Base-by-base conservation (phyloP, 23 tunicate genomes). In the Ascidia mentula region DNA sequence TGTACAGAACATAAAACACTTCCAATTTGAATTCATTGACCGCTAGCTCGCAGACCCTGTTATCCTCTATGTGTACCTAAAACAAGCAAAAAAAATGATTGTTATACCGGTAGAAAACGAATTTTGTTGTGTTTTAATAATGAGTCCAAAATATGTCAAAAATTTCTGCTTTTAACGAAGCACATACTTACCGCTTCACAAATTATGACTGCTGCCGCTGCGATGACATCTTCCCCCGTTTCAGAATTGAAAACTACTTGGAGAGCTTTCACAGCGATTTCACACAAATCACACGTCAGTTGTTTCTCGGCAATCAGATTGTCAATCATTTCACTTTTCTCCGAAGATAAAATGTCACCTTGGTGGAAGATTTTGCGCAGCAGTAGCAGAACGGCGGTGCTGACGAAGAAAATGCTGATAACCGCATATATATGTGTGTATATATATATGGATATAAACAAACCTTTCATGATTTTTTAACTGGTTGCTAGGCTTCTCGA, bases 41-140 rank as follows among this genome's bases (percentile, higher is more conserved):
- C 0, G 90, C 97, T 81, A 91, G 31, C 24, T 73, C 59, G 53
- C 97, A 91, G 12, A 91, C 97, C 18, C 97, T 74, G 0, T 72
- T 40, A 31, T 82, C 87, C 61, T 91, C 90, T 18, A 91, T 85
- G 15, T 86, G 75, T 0, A 79, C 72, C 95, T 89, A 77, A 35
- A 79, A 74, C 18, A 22, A 42, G 15, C 26, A 74, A 34, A 40
- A 46, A 0, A 32, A 17, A 34, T 0, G 72, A 22, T 40, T 15
- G n/a, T n/a, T n/a, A n/a, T n/a, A n/a, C n/a, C n/a, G n/a, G n/a
- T n/a, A n/a, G n/a, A n/a, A n/a, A n/a, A n/a, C n/a, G n/a, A n/a
- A n/a, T n/a, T n/a, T n/a, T n/a, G n/a, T n/a, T n/a, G n/a, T n/a
- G n/a, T n/a, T n/a, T n/a, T n/a, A 12, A 42, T 42, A 42, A 42